These are phyloP conservation scores for Formicarius rufipectus DNA, from an alignment of 2,113 vertebrate species.

Conservation along the genomic window DNA sequence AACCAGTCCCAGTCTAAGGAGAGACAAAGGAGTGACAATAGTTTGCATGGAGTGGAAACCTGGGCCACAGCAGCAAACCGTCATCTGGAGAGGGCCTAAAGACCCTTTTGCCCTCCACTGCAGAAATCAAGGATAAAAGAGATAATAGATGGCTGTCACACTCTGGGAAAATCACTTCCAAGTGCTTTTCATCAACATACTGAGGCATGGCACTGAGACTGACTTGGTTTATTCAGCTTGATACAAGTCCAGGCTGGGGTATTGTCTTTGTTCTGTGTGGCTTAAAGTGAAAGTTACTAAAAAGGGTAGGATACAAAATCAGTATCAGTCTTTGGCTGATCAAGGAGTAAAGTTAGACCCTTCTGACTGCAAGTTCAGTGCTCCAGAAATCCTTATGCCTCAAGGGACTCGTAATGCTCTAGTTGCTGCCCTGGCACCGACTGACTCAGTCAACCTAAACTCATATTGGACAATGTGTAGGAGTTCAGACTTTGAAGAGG, in stretches of 20 bases:
- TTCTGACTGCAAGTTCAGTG: background rate
- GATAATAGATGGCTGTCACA: no score
- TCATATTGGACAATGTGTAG: background rate
- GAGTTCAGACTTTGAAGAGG: background rate
- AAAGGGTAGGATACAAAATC: background rate
- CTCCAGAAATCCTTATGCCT: background rate
- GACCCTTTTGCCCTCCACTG: background rate
- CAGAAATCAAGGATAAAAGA: background rate
- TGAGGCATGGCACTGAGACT: background rate
- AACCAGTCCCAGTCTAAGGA: background rate
- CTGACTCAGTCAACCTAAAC: background rate
- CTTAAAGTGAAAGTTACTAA: background rate
- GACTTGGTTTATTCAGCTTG: background rate
- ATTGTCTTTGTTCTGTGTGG: background rate
- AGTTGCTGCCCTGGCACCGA: background rate
- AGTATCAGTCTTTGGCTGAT: background rate
- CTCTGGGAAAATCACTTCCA: background rate
- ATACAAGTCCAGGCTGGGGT: background rate
- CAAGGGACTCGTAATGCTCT: background rate
- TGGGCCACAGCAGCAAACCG: fast-evolving
- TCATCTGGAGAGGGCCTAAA: background rate
- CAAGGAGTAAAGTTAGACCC: background rate
- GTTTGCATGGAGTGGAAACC: background rate
- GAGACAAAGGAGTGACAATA: fast-evolving
- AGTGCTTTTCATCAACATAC: background rate